Conservation (phyloP, 1,140 invertebrate genomes). For the Magallana angulata region DNA sequence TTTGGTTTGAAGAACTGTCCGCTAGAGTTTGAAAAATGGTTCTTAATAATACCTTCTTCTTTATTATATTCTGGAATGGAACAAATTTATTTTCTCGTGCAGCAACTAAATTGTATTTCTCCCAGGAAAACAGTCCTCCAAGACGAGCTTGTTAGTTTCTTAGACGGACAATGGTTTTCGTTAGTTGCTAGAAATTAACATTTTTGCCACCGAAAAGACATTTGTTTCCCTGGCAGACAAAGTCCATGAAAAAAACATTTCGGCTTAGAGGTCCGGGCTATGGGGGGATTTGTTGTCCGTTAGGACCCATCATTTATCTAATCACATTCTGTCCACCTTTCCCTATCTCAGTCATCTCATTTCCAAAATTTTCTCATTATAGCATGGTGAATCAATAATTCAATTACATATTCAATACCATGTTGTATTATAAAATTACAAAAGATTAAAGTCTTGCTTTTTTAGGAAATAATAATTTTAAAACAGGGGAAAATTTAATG, state of each 20-base stretch:
- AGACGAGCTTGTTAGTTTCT: background rate
- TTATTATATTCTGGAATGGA: constrained; percentile 52
- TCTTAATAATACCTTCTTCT: constrained; percentile 61
- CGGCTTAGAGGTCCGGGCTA: background rate
- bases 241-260: constrained; percentile 34
- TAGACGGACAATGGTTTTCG: constrained; percentile 32
- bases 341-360: background rate
- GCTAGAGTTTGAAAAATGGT: constrained; percentile 59
- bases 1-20: constrained; percentile 55
- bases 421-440: background rate
- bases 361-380: background rate
- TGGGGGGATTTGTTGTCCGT: background rate
- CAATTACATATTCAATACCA: background rate
- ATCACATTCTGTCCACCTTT: background rate
- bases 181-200: constrained; percentile 29
- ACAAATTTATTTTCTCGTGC: constrained; percentile 55
- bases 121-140: constrained; percentile 10
- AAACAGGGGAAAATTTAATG: no score
- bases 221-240: constrained; percentile 22
- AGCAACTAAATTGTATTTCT: constrained; percentile 53
- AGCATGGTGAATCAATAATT: constrained; percentile 21
- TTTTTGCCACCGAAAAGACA: constrained; percentile 33
- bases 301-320: background rate
- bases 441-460: background rate
- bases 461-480: background rate